Evolutionary conservation across 53 echinoderm and acorn worm species (phyloP), one percentile per base, ranked within the genome.

Genomic region (Hippasteria phrygiana): DNA sequence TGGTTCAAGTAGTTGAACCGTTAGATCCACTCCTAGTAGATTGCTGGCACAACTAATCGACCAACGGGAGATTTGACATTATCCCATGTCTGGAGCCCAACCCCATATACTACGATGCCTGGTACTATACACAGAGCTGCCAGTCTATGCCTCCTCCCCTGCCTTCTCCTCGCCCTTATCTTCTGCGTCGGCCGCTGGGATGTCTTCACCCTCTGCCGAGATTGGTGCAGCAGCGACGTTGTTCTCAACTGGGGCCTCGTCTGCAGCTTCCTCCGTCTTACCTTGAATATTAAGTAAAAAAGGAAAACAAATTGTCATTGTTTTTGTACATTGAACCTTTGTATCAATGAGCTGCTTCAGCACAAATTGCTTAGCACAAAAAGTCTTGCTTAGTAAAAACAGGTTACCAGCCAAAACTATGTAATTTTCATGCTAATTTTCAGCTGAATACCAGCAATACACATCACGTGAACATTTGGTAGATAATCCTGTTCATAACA

Each of bases 181-280:
- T 63, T 84, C 83, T 5, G 37, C 90, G 65, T 93, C 93, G 41
- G 90, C 93, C 24, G 88, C 80, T 18, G 92, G 92, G 74, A 91
- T 91, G 79, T 91, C 92, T 28, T 87, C 87, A 9, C 62, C 87
- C 3, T 87, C 87, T 17, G 73, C 88, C 27, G 92, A 74, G 88
- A 88, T 80, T 13, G 88, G 88, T 48, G 87, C 87, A 53, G 88
- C 90, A 47, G 92, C 87, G 32, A 90, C 93, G 63, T 88, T 91
- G 78, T 91, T 93, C 24, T 88, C 95, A n/a, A 91, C 92, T 8
- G 93, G 90, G 16, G 87, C 88, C 10, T 74, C 92, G 35, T 89
- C 74, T 14, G 55, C 66, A 8, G 64, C 90, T 1, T 90, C 92
- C 2, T 74, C 84, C 17, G 83, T 69, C n/a, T 83, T 83, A 47